Percentiles rank a stretch among this genome's conserved stretches.
phyloP scores from a whole-genome alignment of 2,113 vertebrate genomes.

The Heterotilapia buettikoferi region DNA sequence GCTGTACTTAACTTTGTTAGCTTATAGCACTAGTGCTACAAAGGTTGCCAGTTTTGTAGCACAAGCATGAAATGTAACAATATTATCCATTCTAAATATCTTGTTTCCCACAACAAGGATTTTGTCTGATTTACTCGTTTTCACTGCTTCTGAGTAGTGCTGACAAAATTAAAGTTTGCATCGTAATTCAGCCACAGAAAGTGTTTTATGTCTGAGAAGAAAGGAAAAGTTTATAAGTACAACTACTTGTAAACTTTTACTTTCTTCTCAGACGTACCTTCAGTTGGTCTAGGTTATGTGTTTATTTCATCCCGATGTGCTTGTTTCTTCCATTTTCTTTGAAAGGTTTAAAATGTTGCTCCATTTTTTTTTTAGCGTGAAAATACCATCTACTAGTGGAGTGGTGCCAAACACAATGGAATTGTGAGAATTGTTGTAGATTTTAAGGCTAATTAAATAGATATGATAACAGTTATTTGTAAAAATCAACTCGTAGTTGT shows the following conservation, averaged over 20 bases:
- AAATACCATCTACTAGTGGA: background rate
- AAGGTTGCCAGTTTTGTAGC: background rate
- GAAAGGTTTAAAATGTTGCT: background rate
- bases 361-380: background rate
- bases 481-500: background rate
- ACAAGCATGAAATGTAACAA: background rate
- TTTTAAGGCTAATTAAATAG: background rate
- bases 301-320: background rate
- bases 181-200: background rate
- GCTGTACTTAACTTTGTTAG: background rate
- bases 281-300: background rate
- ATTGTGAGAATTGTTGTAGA: background rate
- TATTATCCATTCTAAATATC: background rate
- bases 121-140: background rate
- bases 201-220: background rate
- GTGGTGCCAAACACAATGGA: background rate
- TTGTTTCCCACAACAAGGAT: accelerated
- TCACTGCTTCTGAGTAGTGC: background rate
- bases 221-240: accelerated
- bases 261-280: background rate
- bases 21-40: background rate
- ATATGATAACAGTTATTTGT: background rate
- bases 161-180: background rate
- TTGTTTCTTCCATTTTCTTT: background rate
- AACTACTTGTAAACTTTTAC: background rate